Conservation (phyloP, 2,113 vertebrate species). For the Synchiropus splendidus region DNA sequence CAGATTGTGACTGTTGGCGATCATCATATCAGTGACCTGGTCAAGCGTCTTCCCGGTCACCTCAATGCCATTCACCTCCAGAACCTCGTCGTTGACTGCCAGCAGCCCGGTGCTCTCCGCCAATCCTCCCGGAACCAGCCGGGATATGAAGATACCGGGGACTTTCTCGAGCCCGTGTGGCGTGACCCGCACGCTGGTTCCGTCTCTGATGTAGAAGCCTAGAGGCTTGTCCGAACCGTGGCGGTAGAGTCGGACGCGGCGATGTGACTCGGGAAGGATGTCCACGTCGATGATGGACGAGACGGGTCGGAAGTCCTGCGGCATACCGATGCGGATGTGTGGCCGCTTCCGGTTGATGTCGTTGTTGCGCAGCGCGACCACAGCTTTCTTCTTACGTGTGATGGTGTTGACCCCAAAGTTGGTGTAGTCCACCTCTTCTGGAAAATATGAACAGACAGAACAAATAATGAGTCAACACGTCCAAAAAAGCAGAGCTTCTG, state of each 20-base stretch:
- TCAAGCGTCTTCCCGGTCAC: slow-evolving; percentile 93
- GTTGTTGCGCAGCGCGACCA: slow-evolving; percentile 82
- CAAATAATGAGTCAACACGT: slow-evolving; percentile 1
- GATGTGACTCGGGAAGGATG: slow-evolving; percentile 91
- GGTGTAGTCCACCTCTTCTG: slow-evolving; percentile 92
- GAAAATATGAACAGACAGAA: slow-evolving; percentile 12
- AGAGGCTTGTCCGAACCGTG: slow-evolving; percentile 91
- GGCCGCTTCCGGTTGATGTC: slow-evolving; percentile 84
- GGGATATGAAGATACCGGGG: slow-evolving; percentile 94
- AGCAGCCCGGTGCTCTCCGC: slow-evolving; percentile 93
- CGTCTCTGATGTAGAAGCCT: slow-evolving; percentile 95
- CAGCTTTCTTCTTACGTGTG: slow-evolving; percentile 80
- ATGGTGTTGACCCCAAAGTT: slow-evolving; percentile 83
- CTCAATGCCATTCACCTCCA: slow-evolving; percentile 98
- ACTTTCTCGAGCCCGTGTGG: slow-evolving; percentile 93
- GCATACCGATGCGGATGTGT: slow-evolving; percentile 88
- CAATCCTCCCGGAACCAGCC: slow-evolving; percentile 90
- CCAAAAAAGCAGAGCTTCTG: not conserved
- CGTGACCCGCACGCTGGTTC: slow-evolving; percentile 88
- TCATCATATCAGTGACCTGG: slow-evolving; percentile 99
- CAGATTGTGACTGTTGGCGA: slow-evolving; percentile 97
- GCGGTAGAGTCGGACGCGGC: slow-evolving; percentile 86
- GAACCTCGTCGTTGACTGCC: slow-evolving; percentile 95
- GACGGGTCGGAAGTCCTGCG: slow-evolving; percentile 91
- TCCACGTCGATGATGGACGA: slow-evolving; percentile 98